phyloP scores from a whole-genome alignment of 2,797 vertebrate genomes.

The Eulemur rubriventer region DNA sequence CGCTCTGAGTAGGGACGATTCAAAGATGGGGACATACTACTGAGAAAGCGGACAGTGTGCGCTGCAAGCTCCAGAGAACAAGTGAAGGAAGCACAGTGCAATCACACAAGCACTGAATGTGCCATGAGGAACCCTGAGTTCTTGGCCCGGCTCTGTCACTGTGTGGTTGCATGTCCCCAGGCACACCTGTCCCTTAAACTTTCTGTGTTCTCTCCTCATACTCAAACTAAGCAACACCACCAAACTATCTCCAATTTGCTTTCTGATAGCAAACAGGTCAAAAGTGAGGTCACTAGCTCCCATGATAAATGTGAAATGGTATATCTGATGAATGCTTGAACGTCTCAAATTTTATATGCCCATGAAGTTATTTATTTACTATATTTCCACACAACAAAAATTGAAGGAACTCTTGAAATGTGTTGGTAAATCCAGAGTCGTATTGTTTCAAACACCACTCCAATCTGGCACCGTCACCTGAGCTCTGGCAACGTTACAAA shows the following conservation, averaged over 20 bases:
- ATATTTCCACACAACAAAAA: background rate
- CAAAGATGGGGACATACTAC: background rate
- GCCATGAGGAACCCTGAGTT: background rate
- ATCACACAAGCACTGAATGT: background rate
- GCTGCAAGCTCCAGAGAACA: background rate
- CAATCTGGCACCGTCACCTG: background rate
- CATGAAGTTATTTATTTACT: background rate
- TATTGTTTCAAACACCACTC: background rate
- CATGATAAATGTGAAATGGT: background rate
- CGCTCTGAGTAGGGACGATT: background rate
- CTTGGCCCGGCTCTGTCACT: background rate
- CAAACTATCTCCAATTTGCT: background rate
- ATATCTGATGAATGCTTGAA: background rate
- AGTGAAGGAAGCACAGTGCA: rapidly evolving
- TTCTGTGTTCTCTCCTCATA: background rate
- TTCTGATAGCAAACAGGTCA: background rate
- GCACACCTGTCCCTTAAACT: background rate
- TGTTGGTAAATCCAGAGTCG: background rate
- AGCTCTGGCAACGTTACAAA: background rate
- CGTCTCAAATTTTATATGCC: background rate
- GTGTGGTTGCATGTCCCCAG: background rate
- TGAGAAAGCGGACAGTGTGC: no score
- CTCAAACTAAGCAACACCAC: background rate
- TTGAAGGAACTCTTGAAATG: background rate
- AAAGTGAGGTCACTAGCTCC: background rate